A percentile compares a stretch with the other conserved stretches of the same genome.
These are phyloP conservation scores for Apis cerana DNA, from an alignment of 1,140 invertebrate species.

Conservation along the genomic window DNA sequence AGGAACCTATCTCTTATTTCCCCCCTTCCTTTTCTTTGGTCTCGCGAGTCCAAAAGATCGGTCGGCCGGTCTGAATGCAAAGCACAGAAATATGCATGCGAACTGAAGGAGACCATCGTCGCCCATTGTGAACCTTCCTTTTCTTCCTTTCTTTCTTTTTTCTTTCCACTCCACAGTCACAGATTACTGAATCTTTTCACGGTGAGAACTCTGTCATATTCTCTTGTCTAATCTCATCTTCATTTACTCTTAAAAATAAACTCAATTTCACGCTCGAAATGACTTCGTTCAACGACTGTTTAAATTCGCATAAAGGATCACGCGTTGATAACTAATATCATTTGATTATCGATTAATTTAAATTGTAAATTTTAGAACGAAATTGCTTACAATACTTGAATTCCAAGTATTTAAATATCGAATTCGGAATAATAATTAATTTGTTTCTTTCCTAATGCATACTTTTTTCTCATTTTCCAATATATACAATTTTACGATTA, in stretches of 20 bases:
- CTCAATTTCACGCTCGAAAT: conserved; percentile 12
- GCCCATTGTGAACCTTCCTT: conserved; percentile 19
- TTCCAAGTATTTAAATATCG: no score
- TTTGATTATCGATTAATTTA: no score
- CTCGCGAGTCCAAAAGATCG: conserved; percentile 31
- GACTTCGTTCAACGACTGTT: not conserved
- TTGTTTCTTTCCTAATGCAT: no score
- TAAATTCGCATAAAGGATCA: no score
- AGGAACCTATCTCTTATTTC: conserved; percentile 29
- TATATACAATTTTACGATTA: not conserved
- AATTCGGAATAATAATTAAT: no score
- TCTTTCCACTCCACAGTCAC: conserved; percentile 4
- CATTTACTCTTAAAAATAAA: not conserved
- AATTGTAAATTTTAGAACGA: no score
- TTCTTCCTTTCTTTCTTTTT: not conserved
- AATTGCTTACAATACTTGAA: no score
- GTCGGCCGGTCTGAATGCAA: conserved; percentile 37
- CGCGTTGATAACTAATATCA: no score
- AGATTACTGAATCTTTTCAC: conserved; percentile 41
- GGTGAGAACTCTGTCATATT: not conserved
- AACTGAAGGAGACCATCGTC: conserved; percentile 44
- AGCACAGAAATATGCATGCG: conserved; percentile 41
- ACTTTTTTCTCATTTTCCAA: no score
- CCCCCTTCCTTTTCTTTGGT: conserved; percentile 21
- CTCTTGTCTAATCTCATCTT: conserved; percentile 3